Evolutionary conservation across 2,888 invertebrate species (phyloP), one percentile per base, ranked within the genome.

Genomic region (Nomada lathburiana): DNA sequence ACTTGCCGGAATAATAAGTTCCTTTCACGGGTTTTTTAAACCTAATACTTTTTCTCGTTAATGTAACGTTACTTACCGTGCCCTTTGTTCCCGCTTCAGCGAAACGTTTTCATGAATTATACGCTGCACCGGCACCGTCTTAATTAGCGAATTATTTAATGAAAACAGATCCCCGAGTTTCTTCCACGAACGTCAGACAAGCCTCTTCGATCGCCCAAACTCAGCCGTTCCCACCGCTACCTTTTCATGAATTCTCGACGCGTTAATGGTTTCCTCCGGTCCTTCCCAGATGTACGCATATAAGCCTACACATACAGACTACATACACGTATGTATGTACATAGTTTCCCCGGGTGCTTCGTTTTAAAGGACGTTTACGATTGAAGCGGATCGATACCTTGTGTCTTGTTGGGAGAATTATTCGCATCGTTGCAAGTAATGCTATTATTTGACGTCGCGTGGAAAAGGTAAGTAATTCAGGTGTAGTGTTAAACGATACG

Each of bases 1-100:
- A 83, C 83, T 84, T 81, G 78, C 86, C 71, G 53, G 80, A 76
- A 83, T 87, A 86, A 86, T 86, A 86, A 87, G 80, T 86, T 78
- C 74, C 77, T 68, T 83, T 77, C 78, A 75, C 70, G 68, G 72
- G 57, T 76, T 82, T 76, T 78, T 73, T 70, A 71, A 73, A 77
- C 68, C 76, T 87, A 87, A 87, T 86, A 85, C 83, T 76, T 76
- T 78, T 82, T 52, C 80, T 76, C 86, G 77, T 80, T 84, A 84
- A 80, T 77, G 77, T 77, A 70, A 76, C 72, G 73, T 83, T 78
- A 82, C 76, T 83, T 82, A 82, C 67, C 76, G 68, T 59, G 69
- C 47, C 68, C 81, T 81, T 80, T 72, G 76, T 82, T 76, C 72
- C 52, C 57, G 71, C 47, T 53, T 53, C 81, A 55, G 10, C 50